phyloP scores from a whole-genome alignment of 2,888 invertebrate genomes.

The Cerastoderma edule region DNA sequence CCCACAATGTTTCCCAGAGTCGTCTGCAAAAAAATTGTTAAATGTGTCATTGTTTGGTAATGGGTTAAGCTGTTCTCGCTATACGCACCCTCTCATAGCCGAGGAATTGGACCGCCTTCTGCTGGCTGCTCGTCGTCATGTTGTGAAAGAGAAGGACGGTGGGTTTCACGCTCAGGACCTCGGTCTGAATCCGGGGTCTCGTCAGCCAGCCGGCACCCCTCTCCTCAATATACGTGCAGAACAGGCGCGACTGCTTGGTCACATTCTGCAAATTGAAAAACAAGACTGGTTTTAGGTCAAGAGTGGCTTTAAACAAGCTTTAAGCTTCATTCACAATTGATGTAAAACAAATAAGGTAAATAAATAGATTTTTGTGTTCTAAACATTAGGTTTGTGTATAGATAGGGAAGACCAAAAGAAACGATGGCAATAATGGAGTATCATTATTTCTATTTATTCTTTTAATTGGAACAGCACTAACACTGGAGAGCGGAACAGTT shows the following conservation, averaged over 20 bases:
- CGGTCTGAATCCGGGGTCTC: slow-evolving; percentile 52
- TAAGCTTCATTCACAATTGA: background rate
- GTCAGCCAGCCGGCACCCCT: slow-evolving; percentile 36
- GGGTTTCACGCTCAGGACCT: slow-evolving; percentile 61
- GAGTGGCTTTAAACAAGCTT: background rate
- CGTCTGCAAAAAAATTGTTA: too few relatives aligned
- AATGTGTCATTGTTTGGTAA: background rate
- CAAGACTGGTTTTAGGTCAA: background rate
- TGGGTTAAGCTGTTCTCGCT: background rate
- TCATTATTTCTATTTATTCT: too few relatives aligned
- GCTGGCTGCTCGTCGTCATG: slow-evolving; percentile 40
- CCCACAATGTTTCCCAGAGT: too few relatives aligned
- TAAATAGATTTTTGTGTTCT: background rate
- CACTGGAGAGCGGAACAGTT: too few relatives aligned
- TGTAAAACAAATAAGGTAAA: background rate
- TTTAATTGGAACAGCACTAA: too few relatives aligned
- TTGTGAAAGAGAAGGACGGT: slow-evolving; percentile 56
- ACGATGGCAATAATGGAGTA: too few relatives aligned
- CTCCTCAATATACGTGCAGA: slow-evolving; percentile 50
- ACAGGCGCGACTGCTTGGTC: slow-evolving; percentile 32
- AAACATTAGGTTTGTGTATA: too few relatives aligned
- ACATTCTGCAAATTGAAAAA: slow-evolving; percentile 25
- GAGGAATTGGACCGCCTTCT: slow-evolving; percentile 46
- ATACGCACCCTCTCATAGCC: slow-evolving; percentile 58
- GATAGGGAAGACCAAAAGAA: too few relatives aligned